phyloP scores from a whole-genome alignment of 2,888 invertebrate genomes.

The Copidosoma aretas region DNA sequence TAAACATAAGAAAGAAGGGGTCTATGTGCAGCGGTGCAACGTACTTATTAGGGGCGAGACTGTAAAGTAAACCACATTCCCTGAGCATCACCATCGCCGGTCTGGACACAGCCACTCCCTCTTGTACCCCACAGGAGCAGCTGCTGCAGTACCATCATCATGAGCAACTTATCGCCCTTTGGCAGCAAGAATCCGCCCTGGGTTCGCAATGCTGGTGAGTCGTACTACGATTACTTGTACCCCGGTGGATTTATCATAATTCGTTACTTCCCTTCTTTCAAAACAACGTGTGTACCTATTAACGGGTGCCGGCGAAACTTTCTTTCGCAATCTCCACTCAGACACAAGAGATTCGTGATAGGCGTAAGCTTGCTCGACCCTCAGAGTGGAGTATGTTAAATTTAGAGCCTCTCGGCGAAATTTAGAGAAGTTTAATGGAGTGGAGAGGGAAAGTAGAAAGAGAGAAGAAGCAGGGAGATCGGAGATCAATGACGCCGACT shows the following conservation, averaged over 20 bases:
- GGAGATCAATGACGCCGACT: not conserved
- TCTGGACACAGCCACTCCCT: not conserved
- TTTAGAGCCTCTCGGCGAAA: no score
- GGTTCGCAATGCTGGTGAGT: constrained; percentile 70
- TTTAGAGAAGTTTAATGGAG: no score
- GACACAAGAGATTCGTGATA: not conserved
- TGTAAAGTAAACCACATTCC: no score
- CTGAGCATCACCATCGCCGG: not conserved
- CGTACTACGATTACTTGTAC: no score
- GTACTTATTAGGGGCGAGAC: no score
- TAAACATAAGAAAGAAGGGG: not conserved
- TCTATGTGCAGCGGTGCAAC: no score
- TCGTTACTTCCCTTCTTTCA: no score
- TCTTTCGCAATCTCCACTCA: not conserved
- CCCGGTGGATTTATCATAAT: no score
- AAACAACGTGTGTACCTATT: no score
- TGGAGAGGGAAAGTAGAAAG: no score
- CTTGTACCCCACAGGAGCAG: not conserved
- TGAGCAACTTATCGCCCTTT: constrained; percentile 66
- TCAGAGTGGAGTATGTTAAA: no score
- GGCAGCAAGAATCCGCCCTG: constrained; percentile 85
- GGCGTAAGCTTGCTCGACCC: no score
- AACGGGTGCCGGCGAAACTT: not conserved
- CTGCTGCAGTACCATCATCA: constrained; percentile 43
- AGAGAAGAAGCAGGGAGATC: not conserved